These are phyloP conservation scores for Castor canadensis DNA, from an alignment of 2,113 vertebrate species.

Conservation along the genomic window DNA sequence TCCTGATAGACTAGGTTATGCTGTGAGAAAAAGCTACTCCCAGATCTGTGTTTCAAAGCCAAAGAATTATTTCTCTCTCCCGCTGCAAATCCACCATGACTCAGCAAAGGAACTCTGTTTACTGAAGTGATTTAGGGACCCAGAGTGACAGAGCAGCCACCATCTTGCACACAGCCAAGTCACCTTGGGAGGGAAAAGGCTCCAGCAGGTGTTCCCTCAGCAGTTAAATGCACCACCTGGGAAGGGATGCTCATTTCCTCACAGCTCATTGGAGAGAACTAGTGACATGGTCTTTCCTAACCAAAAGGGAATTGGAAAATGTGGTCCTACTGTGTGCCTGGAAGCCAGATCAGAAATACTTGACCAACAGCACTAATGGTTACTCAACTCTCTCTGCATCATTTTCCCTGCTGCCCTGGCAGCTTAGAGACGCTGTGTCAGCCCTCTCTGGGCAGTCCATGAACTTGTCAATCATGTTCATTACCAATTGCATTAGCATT, in stretches of 20 bases:
- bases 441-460: too few species aligned
- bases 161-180: neutral
- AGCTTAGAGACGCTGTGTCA: neutral
- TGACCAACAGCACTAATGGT: accelerated
- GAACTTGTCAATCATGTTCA: neutral
- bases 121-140: neutral
- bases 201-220: neutral
- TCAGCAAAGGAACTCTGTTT: neutral
- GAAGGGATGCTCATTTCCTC: neutral
- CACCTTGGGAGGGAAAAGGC: neutral
- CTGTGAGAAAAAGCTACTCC: neutral
- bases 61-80: neutral
- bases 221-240: neutral
- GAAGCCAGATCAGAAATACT: neutral
- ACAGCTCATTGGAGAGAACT: neutral
- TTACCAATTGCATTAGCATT: too few species aligned
- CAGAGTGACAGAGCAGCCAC: neutral
- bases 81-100: accelerated
- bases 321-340: neutral
- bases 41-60: neutral
- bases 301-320: neutral
- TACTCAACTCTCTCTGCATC: accelerated
- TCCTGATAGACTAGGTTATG: neutral
- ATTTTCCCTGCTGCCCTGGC: accelerated
- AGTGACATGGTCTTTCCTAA: neutral